Base-by-base conservation (phyloP, 2,113 vertebrate genomes). In the Girardinichthys multiradiatus region DNA sequence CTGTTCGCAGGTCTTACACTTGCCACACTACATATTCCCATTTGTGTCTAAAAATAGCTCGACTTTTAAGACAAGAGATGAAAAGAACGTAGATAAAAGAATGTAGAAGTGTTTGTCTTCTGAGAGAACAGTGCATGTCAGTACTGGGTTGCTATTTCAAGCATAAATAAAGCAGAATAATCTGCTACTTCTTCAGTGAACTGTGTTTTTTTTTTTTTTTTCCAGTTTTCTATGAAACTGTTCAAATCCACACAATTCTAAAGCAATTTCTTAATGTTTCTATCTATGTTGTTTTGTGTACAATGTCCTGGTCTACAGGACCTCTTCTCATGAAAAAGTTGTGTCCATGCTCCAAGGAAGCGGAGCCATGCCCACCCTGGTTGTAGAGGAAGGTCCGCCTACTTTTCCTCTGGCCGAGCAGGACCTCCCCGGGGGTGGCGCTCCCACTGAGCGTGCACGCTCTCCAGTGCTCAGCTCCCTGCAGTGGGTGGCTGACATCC, bases 261-360 rank as follows among this genome's bases (percentile, higher is more conserved):
- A 39, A 17, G 6, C 14, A 33, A 0, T 64, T 15, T 54, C 9
- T 8, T 54, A 10, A 54, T 54, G 48, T 54, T 54, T 54, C 21
- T n/a, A 1, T 21, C 24, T 54, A 21, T n/a, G 19, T 54, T 54
- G 5, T 54, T 54, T 54, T 54, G 48, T 54, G 48, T 10, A 54
- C 21, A 24, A 24, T 54, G 10, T n/a, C 0, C 8, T 10, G 9
- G 9, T 27, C 42, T 77, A 27, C 86, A 99, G 97, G 93, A 98
- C 91, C 84, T 99, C 97, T 84, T 97, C 96, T 70, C 97, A 99
- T 0, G 97, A 99, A 94, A 99, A 99, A 93, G 97, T 99, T 92
- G 98, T 99, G 79, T 96, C 96, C 79, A 99, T 99, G 98, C 95
- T 99, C 68, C 97, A 99, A 87, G 98, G 98, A 79, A 99, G 98